These are phyloP conservation scores for Kryphioiulus occultus DNA, from an alignment of 2,888 invertebrate genomes.

Conservation along the genomic window DNA sequence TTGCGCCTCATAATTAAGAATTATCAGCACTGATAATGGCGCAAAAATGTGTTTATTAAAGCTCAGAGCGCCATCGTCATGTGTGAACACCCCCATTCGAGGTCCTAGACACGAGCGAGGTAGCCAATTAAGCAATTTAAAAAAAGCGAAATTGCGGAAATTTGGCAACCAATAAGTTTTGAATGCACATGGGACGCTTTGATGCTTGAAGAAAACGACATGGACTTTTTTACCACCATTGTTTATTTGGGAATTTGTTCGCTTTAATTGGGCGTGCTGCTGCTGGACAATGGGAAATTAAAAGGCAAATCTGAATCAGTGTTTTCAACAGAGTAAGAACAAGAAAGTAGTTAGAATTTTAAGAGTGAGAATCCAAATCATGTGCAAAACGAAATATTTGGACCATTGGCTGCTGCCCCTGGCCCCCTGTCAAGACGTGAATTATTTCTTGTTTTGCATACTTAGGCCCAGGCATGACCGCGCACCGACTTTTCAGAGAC, in stretches of 20 bases:
- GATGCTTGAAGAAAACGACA: background rate
- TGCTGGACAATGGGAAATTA: background rate
- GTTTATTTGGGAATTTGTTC: background rate
- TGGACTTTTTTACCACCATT: background rate
- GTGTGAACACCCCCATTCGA: slow-evolving; percentile 18
- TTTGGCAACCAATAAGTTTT: background rate
- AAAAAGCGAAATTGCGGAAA: background rate
- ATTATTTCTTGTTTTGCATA: slow-evolving; percentile 26
- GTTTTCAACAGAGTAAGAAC: background rate
- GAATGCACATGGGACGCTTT: background rate
- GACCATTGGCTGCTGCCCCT: background rate
- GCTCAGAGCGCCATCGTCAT: background rate
- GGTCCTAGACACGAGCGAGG: slow-evolving; percentile 2
- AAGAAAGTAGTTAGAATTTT: too few species aligned
- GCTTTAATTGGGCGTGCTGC: slow-evolving; percentile 12
- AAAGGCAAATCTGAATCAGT: background rate
- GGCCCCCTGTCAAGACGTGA: background rate
- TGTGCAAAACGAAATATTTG: too few species aligned
- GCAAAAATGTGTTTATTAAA: slow-evolving; percentile 13
- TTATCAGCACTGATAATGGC: slow-evolving; percentile 7
- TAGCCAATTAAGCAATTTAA: background rate
- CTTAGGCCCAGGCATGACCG: background rate
- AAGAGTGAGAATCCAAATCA: too few species aligned
- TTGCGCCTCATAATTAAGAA: background rate
- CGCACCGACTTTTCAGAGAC: slow-evolving; percentile 34